phyloP scores from a whole-genome alignment of 2,797 vertebrate species.

The Cyprinella venusta region DNA sequence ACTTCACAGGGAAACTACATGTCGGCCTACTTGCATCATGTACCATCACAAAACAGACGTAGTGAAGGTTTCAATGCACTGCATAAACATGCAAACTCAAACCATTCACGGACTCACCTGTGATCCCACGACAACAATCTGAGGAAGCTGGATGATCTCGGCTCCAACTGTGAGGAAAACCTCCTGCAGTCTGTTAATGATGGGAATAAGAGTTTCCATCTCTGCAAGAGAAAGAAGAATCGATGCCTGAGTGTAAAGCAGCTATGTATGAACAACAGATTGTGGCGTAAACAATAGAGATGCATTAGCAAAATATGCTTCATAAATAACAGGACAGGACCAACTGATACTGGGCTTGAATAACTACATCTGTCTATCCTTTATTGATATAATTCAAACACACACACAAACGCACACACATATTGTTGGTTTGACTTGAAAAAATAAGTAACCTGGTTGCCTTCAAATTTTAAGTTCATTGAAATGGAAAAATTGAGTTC shows the following conservation, averaged over 20 bases:
- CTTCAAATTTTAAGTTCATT: too few relatives aligned
- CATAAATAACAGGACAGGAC: background rate
- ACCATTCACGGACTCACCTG: conserved; percentile 73
- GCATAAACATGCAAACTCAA: background rate
- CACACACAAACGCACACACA: background rate
- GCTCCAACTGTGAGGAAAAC: conserved; percentile 82
- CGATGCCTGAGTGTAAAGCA: background rate
- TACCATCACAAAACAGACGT: background rate
- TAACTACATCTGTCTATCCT: background rate
- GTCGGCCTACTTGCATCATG: background rate
- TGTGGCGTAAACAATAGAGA: background rate
- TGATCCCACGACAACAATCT: conserved; percentile 84
- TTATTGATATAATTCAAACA: background rate
- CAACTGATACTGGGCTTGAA: background rate
- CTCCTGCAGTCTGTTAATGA: conserved; percentile 85
- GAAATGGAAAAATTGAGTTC: too few relatives aligned
- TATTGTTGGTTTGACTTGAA: too few relatives aligned
- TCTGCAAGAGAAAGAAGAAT: conserved; percentile 42
- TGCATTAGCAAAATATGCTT: background rate
- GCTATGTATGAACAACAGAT: background rate
- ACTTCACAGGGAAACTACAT: background rate
- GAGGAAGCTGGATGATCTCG: conserved; percentile 81
- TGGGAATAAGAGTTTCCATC: conserved; percentile 84
- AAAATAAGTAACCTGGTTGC: too few relatives aligned
- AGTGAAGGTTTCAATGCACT: background rate